These are phyloP conservation scores for Petaurus breviceps DNA, from an alignment of 2,113 vertebrate species.

Conservation along the genomic window DNA sequence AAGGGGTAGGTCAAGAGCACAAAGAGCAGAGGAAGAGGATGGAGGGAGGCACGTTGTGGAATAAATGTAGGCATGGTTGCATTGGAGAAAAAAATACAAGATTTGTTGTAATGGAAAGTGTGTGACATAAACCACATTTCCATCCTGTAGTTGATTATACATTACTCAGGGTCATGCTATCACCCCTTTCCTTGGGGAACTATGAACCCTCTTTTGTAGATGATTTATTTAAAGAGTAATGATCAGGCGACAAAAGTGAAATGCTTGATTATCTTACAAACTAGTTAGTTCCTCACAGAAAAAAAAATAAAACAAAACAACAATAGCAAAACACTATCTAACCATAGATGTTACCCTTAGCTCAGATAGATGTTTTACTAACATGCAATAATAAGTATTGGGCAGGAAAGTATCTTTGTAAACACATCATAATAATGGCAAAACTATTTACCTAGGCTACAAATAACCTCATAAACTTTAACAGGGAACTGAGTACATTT, in stretches of 20 bases:
- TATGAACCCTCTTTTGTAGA: background rate
- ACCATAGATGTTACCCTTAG: background rate
- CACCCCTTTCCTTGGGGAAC: background rate
- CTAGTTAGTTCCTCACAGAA: background rate
- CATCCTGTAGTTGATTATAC: background rate
- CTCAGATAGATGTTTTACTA: background rate
- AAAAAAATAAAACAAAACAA: background rate
- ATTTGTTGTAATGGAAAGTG: background rate
- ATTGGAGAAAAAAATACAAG: background rate
- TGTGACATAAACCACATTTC: background rate
- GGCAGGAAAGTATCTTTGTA: background rate
- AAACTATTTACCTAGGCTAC: background rate
- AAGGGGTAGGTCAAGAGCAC: background rate
- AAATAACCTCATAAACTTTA: slow-evolving; percentile 40
- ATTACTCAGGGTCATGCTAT: background rate
- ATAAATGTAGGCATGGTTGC: background rate
- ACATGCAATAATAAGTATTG: background rate
- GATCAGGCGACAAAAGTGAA: background rate
- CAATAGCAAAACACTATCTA: background rate
- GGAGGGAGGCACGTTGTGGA: background rate
- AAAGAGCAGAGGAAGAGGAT: background rate
- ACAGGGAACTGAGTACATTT: background rate
- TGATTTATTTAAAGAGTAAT: background rate
- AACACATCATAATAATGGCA: background rate
- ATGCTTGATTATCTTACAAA: background rate